Evolutionary conservation across 2,113 vertebrate genomes (phyloP), one percentile per base, ranked within the genome.

Genomic region (Anguilla rostrata): DNA sequence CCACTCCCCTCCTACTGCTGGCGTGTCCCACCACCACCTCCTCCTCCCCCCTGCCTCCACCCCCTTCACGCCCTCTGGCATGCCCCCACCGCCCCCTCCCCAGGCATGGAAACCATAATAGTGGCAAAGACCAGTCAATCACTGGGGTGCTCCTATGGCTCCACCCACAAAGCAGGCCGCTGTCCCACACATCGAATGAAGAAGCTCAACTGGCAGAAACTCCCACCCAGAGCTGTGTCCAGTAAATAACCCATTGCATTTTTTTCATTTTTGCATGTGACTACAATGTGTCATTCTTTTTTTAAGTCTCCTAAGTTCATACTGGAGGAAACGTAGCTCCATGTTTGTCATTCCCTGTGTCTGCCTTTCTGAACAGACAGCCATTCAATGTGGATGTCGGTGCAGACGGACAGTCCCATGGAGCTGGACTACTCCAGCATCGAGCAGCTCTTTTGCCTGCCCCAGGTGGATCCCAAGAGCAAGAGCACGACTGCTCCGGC

Each of bases 181-280:
- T 95, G 93, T 0, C 98, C 98, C 71, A 96, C 97, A 0, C 85
- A 97, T 86, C 95, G 97, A 90, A 99, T 99, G 98, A 99, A 99
- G 90, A 99, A 99, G 83, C 94, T 99, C 82, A 99, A 99, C 93
- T 99, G 98, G 98, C 98, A 99, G 94, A 99, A 99, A 88, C 94
- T 99, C 39, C 96, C 96, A 0, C 94, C 96, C 85, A 96, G 92
- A 0, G 88, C 96, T 7, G 95, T 96, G 6, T 95, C 93, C 87
- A 97, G 98, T 99, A 90, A 89, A 94, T 12, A 89, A 5, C 83
- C 11, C 71, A 12, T 75, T n/a, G 71, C 11, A 75, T 75, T 26
- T n/a, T 34, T 75, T 66, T 15, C 71, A 34, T 34, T 29, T 7
- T 12, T 29, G 7, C 71, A 34, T 14, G 11, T 29, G 26, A 34